phyloP scores from a whole-genome alignment of 2,797 vertebrate species.

The Eulemur coronatus region DNA sequence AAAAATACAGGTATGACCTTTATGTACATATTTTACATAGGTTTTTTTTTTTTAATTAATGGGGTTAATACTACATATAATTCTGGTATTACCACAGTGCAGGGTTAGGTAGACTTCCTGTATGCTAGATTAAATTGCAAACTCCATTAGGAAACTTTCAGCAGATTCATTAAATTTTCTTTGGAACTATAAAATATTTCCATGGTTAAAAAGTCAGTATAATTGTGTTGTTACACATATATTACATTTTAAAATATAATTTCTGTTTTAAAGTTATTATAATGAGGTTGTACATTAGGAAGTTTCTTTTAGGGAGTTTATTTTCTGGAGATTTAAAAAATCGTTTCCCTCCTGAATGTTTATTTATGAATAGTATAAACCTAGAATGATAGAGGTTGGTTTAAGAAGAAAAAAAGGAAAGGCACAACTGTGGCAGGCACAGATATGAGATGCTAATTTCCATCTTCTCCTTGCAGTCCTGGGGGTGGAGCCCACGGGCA shows the following conservation, averaged over 20 bases:
- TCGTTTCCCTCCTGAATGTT: not conserved
- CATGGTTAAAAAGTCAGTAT: not conserved
- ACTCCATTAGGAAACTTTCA: not conserved
- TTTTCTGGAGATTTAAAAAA: slow-evolving; percentile 5
- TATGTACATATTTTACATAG: not conserved
- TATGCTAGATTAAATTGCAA: not conserved
- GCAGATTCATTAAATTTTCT: not conserved
- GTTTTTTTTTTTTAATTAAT: not conserved
- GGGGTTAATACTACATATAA: not conserved
- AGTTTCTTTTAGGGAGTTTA: not conserved
- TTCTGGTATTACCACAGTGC: not conserved
- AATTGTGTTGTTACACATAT: not conserved
- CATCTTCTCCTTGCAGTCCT: accelerated
- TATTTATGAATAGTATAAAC: not conserved
- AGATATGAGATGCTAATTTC: not conserved
- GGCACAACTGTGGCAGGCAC: not conserved
- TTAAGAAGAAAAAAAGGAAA: not conserved
- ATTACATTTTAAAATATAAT: not conserved
- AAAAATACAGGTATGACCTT: not conserved
- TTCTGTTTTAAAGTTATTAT: slow-evolving; percentile 27
- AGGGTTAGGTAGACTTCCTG: not conserved
- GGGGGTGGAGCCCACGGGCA: accelerated
- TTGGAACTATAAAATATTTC: not conserved
- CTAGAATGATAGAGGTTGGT: not conserved
- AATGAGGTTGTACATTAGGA: not conserved